Evolutionary conservation across 2,113 vertebrate genomes (phyloP).

Genomic region (Pelusios castaneus): DNA sequence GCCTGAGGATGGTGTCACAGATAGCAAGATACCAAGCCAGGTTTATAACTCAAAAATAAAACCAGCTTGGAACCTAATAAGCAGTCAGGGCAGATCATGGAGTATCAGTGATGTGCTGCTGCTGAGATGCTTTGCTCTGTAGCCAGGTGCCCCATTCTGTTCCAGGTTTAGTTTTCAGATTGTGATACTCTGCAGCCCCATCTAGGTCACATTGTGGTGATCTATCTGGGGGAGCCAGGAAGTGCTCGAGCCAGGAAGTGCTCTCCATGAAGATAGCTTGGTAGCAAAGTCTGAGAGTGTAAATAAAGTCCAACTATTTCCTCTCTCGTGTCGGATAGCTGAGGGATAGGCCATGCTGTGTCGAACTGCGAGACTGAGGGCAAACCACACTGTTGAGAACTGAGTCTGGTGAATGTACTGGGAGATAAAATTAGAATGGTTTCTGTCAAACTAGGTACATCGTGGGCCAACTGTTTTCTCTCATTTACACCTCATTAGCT

Average conservation of each 20-base stretch:
- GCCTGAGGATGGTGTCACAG: no score
- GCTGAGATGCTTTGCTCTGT: no score
- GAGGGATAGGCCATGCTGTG: fast-evolving
- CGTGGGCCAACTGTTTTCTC: background rate
- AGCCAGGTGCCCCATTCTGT: background rate
- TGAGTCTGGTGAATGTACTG: background rate
- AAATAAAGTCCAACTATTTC: background rate
- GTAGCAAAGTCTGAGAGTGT: background rate
- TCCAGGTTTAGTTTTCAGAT: background rate
- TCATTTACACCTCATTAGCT: background rate
- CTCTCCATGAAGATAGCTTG: background rate
- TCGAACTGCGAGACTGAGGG: background rate
- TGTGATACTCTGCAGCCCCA: background rate
- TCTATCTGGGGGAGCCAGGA: no score
- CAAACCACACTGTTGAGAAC: background rate
- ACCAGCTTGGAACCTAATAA: no score
- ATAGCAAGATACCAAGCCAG: no score
- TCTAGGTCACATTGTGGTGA: background rate
- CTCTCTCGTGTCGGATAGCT: background rate
- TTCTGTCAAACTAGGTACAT: background rate
- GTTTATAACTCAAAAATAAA: no score
- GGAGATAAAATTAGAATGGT: background rate
- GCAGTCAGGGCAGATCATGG: no score
- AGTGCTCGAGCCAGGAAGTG: no score
- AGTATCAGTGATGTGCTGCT: no score